Base-by-base conservation (phyloP, 2,888 invertebrate genomes). In the Melieria picta region DNA sequence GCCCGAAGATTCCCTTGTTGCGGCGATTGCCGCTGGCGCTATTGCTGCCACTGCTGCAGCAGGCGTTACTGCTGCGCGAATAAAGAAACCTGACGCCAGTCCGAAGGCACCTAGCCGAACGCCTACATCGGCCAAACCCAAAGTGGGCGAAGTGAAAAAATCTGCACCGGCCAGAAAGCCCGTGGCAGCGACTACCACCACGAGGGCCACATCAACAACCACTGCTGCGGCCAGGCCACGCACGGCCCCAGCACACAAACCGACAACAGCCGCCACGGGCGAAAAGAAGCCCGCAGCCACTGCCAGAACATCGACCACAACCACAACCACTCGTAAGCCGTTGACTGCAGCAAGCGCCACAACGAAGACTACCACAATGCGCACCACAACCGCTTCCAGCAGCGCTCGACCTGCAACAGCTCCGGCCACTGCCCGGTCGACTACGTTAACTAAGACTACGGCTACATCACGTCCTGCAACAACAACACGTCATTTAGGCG, bases 201-300 rank as follows among this genome's bases (percentile, higher is more conserved):
- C 43, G 52, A 65, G 50, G 9, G 3, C 71, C 58, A 46, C 16
- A 10, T 9, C 71, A 43, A 4, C 65, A 16, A 52, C 66, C 13
- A 13, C 72, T 5, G 63, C 75, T 13, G 64, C 75, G 10, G 73
- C 80, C 66, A 80, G 81, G 16, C 81, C 83, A 63, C 81, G 83
- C 47, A 80, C 82, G 4, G 82, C 82, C 11, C 81, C 82, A 1
- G 71, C 74, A 46, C 66, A 70, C 30, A 30, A 30, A 30, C 30
- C 30, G 7, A 45, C 73, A 43, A 55, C 72, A 52, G 75, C 76
- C 11, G 43, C 67, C 9, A 60, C 67, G 16, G 30, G 9, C 63
- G 71, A 65, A 72, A 73, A 46, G 73, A 76, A 78, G 71, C 13
- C 70, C 50, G 43, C 72, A 63, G 55, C 61, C 11, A 13, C 65